Conservation (phyloP, 2,888 invertebrate species). For the Spisula solida region DNA sequence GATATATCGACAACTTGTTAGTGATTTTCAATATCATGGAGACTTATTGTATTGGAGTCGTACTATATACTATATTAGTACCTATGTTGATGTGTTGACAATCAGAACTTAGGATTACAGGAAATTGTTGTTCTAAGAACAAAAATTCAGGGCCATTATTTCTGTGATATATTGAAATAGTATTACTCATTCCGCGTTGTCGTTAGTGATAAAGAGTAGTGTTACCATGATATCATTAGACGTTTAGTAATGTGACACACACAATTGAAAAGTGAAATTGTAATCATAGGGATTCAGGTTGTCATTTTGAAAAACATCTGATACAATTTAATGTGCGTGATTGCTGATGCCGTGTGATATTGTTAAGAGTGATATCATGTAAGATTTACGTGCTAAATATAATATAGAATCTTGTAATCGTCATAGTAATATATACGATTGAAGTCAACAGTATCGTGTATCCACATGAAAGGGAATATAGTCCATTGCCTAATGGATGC, state of each 20-base stretch:
- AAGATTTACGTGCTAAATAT: not conserved
- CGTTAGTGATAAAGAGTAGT: not conserved
- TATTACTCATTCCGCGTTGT: not conserved
- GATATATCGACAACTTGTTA: not conserved
- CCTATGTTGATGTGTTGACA: not conserved
- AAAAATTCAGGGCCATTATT: not conserved
- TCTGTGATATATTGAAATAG: slow-evolving; percentile 2
- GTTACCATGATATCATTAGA: not conserved
- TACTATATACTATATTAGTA: not conserved
- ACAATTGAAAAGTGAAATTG: not conserved
- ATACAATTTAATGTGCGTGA: not conserved
- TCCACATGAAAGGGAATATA: not conserved
- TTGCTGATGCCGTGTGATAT: not conserved
- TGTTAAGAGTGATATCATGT: not conserved
- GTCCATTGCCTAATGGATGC: not conserved
- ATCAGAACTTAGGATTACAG: not conserved
- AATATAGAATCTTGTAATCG: not conserved
- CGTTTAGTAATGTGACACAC: not conserved
- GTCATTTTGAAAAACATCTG: not conserved
- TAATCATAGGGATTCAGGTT: not conserved
- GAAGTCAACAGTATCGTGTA: not conserved
- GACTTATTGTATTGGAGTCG: slow-evolving; percentile 17
- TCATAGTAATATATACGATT: not conserved
- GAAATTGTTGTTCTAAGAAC: not conserved
- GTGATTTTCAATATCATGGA: not conserved